Evolutionary conservation across 2,113 vertebrate species (phyloP), one percentile per base, ranked within the genome.

Genomic region (Mesoclemmys tuberculata): DNA sequence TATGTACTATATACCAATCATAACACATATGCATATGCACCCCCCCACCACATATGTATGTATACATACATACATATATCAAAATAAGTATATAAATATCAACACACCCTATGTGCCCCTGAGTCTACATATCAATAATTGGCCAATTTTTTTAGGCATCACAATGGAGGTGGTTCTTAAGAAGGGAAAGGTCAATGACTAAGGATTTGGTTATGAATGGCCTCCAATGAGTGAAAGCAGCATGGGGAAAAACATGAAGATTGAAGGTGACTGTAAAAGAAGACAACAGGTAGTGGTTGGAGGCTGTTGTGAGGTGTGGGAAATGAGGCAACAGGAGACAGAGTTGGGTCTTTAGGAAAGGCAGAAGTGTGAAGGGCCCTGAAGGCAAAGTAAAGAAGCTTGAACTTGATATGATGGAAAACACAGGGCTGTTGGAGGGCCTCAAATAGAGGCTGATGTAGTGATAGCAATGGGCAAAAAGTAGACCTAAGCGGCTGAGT

Each of bases 401-500:
- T 89, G 82, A 89, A 8, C 48, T 79, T 0, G 8, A 79, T 29
- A 75, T 19, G 26, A 68, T 14, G 9, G 18, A 82, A 3, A 90
- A 85, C 16, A 54, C 29, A 91, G n/a, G 0, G 1, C 51, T 54
- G 11, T 31, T 91, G 79, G 24, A 80, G 75, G 93, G 92, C 38
- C 5, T 5, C 38, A 61, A 80, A 85, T 24, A 64, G 19, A 35
- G 44, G 78, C 2, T 87, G 24, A 48, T 55, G 12, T 49, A 29
- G 29, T 81, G 0, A 0, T 13, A 41, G 38, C 58, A 13, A 16
- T 6, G 6, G 58, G 29, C 26, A 38, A 18, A 41, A 71, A n/a
- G 16, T 38, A 71, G 68, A 21, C n/a, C n/a, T 21, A 22, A 5
- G 38, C 51, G 68, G 54, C 74, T 31, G 55, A 84, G n/a, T 6